A percentile compares a stretch with the other conserved stretches of the same genome.
phyloP scores from a whole-genome alignment of 2,113 vertebrate genomes.

The Piprites chloris region DNA sequence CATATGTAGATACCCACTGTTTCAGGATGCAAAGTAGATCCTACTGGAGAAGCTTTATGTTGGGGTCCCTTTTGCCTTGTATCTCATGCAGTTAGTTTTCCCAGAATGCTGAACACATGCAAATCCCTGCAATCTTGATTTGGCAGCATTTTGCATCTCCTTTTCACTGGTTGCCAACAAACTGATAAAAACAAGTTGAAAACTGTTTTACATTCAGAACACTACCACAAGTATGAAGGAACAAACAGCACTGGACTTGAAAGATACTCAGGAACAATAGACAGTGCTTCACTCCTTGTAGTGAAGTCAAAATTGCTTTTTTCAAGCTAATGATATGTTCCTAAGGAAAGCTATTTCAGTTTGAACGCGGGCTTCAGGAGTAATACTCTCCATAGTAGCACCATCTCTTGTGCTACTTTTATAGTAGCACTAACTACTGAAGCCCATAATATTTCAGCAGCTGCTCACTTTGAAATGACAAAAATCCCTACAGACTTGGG shows the following conservation, averaged over 20 bases:
- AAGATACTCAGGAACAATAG: background rate
- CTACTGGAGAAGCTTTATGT: background rate
- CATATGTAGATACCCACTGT: background rate
- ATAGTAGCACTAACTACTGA: constrained; percentile 72
- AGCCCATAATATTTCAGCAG: constrained; percentile 78
- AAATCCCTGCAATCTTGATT: background rate
- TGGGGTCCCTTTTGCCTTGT: background rate
- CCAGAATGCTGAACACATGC: background rate
- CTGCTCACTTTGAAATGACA: constrained; percentile 78
- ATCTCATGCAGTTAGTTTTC: background rate
- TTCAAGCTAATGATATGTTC: constrained; percentile 22
- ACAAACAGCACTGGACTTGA: background rate
- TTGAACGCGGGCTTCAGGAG: background rate
- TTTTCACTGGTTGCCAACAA: background rate
- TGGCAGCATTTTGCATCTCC: background rate
- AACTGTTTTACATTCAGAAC: constrained; percentile 16
- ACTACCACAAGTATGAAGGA: background rate
- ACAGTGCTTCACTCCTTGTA: background rate
- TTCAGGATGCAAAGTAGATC: background rate
- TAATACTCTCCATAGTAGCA: background rate
- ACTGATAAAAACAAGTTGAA: constrained; percentile 9
- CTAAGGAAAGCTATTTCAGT: background rate
- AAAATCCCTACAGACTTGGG: constrained; percentile 74
- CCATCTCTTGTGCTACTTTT: constrained; percentile 69
- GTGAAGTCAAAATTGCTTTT: background rate